Evolutionary conservation across 2,888 invertebrate genomes (phyloP).

Genomic region (Branchipolynoe longqiensis): DNA sequence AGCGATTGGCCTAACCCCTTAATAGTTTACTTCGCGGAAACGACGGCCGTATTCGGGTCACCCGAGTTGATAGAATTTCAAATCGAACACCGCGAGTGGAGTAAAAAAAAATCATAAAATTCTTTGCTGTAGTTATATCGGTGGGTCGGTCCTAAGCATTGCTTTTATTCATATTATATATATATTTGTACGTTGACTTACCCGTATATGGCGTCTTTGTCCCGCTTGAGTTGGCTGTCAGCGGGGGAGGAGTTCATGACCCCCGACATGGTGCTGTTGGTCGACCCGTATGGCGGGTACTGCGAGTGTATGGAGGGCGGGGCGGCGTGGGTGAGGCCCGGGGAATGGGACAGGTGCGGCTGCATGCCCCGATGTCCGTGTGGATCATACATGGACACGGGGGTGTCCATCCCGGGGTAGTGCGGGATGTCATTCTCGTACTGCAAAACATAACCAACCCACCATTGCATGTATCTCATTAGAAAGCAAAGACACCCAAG

Average conservation of each 20-base stretch:
- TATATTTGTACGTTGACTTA: slow-evolving; percentile 57
- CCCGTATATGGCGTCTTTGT: slow-evolving; percentile 70
- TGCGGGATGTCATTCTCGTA: slow-evolving; percentile 65
- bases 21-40: too few relatives aligned
- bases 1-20: too few relatives aligned
- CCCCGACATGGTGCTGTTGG: slow-evolving; percentile 29
- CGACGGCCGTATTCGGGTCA: too few relatives aligned
- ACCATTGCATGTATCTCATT: too few relatives aligned
- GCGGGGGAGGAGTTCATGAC: slow-evolving; percentile 57
- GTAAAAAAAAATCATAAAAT: too few relatives aligned
- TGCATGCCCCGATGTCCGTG: slow-evolving; percentile 51
- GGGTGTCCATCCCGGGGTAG: slow-evolving; percentile 62
- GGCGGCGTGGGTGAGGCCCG: slow-evolving; percentile 20
- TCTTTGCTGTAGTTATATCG: too few relatives aligned
- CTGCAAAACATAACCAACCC: slow-evolving; percentile 63
- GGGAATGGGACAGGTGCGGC: slow-evolving; percentile 54
- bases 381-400: slow-evolving; percentile 59
- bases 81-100: too few relatives aligned
- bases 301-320: slow-evolving; percentile 52
- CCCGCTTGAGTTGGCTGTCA: slow-evolving; percentile 69
- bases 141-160: too few relatives aligned
- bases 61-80: too few relatives aligned
- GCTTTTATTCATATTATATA: background rate
- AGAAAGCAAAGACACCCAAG: too few relatives aligned
- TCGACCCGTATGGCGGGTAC: slow-evolving; percentile 53